A percentile compares a stretch with the other conserved stretches of the same genome.
phyloP scores from a whole-genome alignment of 2,113 vertebrate genomes.

The Rhadina sibilatrix region DNA sequence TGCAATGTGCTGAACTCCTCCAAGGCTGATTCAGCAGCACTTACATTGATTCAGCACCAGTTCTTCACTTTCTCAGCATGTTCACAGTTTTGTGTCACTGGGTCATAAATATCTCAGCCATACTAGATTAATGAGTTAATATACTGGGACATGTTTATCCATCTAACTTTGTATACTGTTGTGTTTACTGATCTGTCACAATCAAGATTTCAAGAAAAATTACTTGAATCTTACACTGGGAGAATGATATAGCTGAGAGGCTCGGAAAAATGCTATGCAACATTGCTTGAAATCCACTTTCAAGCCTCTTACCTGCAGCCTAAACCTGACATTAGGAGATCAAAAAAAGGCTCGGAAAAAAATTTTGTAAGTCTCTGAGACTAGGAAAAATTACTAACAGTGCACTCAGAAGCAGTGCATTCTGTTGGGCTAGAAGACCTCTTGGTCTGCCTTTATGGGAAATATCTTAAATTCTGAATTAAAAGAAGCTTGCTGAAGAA shows the following conservation, averaged over 20 bases:
- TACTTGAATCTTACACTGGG: background rate
- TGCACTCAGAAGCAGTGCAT: background rate
- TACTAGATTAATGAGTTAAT: background rate
- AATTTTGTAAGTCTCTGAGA: background rate
- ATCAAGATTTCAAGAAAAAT: background rate
- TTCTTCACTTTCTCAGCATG: background rate
- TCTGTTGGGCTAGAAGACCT: background rate
- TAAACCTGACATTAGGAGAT: background rate
- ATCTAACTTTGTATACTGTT: background rate
- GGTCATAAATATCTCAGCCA: background rate
- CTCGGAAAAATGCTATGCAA: fast-evolving
- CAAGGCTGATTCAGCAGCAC: constrained; percentile 23
- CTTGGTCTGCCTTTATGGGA: background rate
- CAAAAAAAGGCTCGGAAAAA: background rate
- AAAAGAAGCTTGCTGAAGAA: background rate
- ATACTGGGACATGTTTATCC: fast-evolving
- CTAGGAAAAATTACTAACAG: background rate
- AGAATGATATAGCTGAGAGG: background rate
- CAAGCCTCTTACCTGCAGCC: background rate
- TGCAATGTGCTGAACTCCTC: background rate
- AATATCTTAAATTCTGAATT: background rate
- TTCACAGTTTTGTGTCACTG: background rate
- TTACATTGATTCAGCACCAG: background rate
- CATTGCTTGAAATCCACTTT: background rate
- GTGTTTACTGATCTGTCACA: background rate